phyloP scores from a whole-genome alignment of 2,888 invertebrate genomes.

The Troilus luridus region DNA sequence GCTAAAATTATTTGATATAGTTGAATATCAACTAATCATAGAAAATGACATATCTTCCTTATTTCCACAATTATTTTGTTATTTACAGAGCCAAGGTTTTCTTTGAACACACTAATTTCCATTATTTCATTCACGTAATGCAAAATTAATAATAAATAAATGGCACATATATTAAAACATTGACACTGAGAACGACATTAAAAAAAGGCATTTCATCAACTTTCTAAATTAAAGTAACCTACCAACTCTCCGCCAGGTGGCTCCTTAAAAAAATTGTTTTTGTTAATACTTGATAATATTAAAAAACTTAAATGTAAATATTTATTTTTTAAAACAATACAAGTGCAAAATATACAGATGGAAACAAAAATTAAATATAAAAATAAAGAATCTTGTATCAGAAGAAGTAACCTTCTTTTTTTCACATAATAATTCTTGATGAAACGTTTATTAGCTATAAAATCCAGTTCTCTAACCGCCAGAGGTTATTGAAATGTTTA shows the following conservation, averaged over 20 bases:
- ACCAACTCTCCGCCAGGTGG: slow-evolving; percentile 61
- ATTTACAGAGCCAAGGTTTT: neutral
- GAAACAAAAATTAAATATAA: too few species aligned
- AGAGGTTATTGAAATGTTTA: neutral
- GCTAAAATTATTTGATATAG: too few species aligned
- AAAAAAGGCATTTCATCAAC: slow-evolving; percentile 23
- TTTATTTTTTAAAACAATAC: neutral
- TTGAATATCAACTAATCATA: too few species aligned
- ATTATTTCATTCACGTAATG: neutral
- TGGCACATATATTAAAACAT: slow-evolving; percentile 1
- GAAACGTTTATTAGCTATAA: too few species aligned
- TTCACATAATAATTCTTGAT: too few species aligned
- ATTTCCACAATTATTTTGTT: neutral
- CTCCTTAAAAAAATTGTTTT: slow-evolving; percentile 61
- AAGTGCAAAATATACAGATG: neutral
- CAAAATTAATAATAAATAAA: slow-evolving; percentile 5
- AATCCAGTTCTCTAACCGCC: too few species aligned
- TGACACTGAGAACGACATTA: neutral
- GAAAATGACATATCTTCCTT: too few species aligned
- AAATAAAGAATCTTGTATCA: too few species aligned
- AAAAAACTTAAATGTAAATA: neutral
- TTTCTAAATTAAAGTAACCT: slow-evolving; percentile 55
- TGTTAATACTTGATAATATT: slow-evolving; percentile 8
- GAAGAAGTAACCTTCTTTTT: neutral
- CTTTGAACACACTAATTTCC: neutral